Evolutionary conservation across 2,797 vertebrate genomes (phyloP), one percentile per base, ranked within the genome.

Genomic region (Sphaeramia orbicularis): DNA sequence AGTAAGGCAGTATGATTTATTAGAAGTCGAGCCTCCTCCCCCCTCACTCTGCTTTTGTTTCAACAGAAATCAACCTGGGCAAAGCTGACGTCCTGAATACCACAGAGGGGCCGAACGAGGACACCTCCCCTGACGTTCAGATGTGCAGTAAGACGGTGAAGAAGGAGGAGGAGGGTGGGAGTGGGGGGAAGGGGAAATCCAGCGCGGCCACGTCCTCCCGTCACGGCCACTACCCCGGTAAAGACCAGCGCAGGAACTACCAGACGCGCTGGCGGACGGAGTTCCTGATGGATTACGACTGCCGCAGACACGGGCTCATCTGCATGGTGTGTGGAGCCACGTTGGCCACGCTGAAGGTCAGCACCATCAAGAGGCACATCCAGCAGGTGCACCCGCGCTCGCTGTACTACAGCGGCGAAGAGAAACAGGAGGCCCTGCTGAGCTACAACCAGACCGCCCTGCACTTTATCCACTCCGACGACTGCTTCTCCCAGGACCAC

Each of bases 251-350:
- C 56, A 94, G 94, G 52, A 96, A 96, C 91, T 96, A 96, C 91
- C 95, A 96, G 91, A 93, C 89, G 52, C 95, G 93, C 89, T 97
- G 96, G 96, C 89, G 95, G 77, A 81, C 92, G 55, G 96, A 97
- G 54, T 96, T 93, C 89, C 92, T 97, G 88, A 97, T 97, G 96
- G 96, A 97, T 58, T 97, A 97, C 24, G 95, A 97, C 92, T 95
- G 95, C 71, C 92, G 93, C 45, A 85, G 94, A 10, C 95, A 95
- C n/a, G 94, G 94, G 0, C 86, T 96, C 40, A 94, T 96, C 86
- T 96, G 95, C 91, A 95, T 96, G 92, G 95, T 96, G 70, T 96
- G 95, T 4, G 93, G 95, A 0, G 93, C 94, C 45, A 93, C 93
- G 0, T 85, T 96, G 63, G 95, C 95, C 69, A 96, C 95, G 0